Evolutionary conservation across 2,888 invertebrate species (phyloP), one percentile per base, ranked within the genome.

Genomic region (Trachelus iudaicus): DNA sequence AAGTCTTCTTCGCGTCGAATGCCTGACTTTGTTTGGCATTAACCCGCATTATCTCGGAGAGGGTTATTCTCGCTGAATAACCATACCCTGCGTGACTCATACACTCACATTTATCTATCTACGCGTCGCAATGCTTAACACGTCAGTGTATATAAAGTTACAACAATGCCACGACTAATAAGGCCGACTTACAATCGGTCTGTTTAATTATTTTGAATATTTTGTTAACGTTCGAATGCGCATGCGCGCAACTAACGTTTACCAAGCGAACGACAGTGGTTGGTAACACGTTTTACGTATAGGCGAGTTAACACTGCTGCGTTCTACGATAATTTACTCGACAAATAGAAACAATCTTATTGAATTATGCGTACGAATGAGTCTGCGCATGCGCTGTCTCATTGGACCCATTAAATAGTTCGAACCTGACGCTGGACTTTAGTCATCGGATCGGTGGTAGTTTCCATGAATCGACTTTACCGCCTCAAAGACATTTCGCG

Each of bases 211-310:
- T 23, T 56, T 23, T 23, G 6, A 23, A 23, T 56, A 2, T 23
- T 56, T 23, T 56, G 23, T 56, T 23, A 23, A 56, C 1, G 15
- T 23, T 56, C 2, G 2, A 9, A 23, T 2, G 9, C 23, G 56
- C 56, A 56, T 56, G 56, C 56, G 56, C 23, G 23, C 23, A 1
- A 40, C 23, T 40, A 9, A 40, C 56, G 23, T 23, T 56, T 9
- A 2, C 77, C 77, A 75, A 75, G 77, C 69, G 78, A 79, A 76
- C 13, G 12, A 31, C 11, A 71, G 30, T 23, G 11, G 30, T 30
- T 9, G 71, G 30, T 71, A 71, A 56, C 23, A 56, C 23, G 56
- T 23, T 71, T 71, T 71, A 71, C 34, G 23, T 71, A 71, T 11
- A 71, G 71, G 71, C 34, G 71, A 71, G 34, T 71, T 71, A 15